Base-by-base conservation (phyloP, 2,888 invertebrate species). In the Microdon myrmicae region DNA sequence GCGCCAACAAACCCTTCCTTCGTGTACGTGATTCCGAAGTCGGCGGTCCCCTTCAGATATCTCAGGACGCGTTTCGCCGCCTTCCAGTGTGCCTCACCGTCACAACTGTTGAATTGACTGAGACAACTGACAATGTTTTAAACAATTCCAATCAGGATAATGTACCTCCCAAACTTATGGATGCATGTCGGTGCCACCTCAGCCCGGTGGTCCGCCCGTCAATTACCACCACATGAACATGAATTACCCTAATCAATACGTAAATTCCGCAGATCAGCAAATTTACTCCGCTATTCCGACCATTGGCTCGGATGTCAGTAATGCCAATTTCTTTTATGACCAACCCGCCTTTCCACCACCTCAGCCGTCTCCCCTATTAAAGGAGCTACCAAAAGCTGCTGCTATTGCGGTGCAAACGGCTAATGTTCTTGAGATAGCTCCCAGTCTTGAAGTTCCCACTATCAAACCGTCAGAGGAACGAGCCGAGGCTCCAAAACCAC, bases 341-440 rank as follows among this genome's bases (percentile, higher is more conserved):
- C 68, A 53, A n/a, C 37, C 45, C 0, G 56, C 56, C 7, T 5
- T 43, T 3, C 64, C 48, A n/a, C 68, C 59, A 19, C 38, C 64
- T 4, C 69, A 67, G 22, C 61, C 67, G 1, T 61, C 69, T 4
- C 66, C 70, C 3, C 54, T 74, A 16, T 68, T 75, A 4, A 72
- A 75, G 8, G 76, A 77, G 41, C 44, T 75, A 5, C 73, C 75
- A 2, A 76, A 72, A 59, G 74, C 73, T 1, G 64, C 73, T 1
- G 69, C 70, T 2, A 71, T 79, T 9, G 79, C 75, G 0, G 80
- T 79, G 2, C 80, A 78, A 45, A 79, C 79, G 26, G 79, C 80
- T 1, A 79, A 79, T 53, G 79, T 79, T 1, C 66, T 79, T 9
- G 79, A 79, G 67, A 79, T 79, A 13, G 77, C 79, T 10, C 79